Conservation (phyloP, 2,888 invertebrate genomes). For the Dolichopus griseipennis region DNA sequence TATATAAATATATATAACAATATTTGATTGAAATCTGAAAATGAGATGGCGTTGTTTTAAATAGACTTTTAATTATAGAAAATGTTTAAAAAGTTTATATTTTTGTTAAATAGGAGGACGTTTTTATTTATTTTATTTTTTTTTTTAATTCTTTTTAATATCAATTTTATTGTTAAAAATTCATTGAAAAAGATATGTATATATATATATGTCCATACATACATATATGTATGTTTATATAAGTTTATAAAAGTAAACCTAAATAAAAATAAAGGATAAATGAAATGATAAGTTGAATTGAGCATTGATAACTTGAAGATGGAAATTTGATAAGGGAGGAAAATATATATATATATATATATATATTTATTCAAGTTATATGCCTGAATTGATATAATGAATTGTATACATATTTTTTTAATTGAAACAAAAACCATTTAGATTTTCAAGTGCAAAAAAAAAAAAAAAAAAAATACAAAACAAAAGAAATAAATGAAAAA, state of each 20-base stretch:
- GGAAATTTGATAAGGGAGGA: not conserved
- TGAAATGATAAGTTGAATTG: not conserved
- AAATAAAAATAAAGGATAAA: not conserved
- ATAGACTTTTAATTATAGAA: conserved; percentile 6
- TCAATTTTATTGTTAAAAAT: not conserved
- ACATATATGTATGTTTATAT: too few relatives aligned
- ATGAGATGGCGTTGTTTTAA: conserved; percentile 2
- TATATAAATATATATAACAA: not conserved
- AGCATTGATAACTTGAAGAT: not conserved
- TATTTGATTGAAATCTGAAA: not conserved
- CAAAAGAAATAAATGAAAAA: not conserved
- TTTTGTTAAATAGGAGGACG: not conserved
- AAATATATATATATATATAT: not conserved
- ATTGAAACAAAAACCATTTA: not conserved
- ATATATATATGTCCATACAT: too few relatives aligned
- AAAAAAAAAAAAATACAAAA: too few relatives aligned
- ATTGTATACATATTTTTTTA: not conserved
- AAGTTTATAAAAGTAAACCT: too few relatives aligned
- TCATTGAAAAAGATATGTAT: too few relatives aligned
- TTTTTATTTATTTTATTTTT: not conserved
- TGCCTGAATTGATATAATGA: not conserved
- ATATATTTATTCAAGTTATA: too few relatives aligned
- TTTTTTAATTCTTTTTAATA: not conserved
- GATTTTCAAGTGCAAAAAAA: not conserved
- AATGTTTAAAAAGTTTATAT: not conserved